Percentiles rank a stretch among this genome's conserved stretches.
Conservation (phyloP, 2,113 vertebrate species). For the Tachysurus vachellii region DNA sequence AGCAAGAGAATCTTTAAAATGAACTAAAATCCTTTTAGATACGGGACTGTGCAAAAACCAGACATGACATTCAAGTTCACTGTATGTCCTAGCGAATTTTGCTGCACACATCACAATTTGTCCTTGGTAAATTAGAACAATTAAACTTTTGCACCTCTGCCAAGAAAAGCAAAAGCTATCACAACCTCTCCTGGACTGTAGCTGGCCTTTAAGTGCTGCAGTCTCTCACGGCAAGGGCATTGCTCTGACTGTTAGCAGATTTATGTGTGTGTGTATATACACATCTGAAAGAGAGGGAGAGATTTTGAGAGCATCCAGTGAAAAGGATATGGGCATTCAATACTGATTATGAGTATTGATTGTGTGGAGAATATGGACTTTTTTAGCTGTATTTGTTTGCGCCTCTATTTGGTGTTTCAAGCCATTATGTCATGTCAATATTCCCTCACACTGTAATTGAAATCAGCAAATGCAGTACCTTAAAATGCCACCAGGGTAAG, state of each 20-base stretch:
- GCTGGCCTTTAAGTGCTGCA: slow-evolving; percentile 54
- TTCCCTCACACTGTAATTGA: not conserved
- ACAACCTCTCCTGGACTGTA: slow-evolving; percentile 39
- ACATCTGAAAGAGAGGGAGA: not conserved
- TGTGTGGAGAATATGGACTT: not conserved
- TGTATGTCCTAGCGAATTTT: slow-evolving; percentile 40
- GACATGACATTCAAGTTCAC: not conserved
- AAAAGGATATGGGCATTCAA: not conserved
- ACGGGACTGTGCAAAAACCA: not conserved
- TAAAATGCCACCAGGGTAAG: slow-evolving; percentile 26
- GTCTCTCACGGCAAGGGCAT: slow-evolving; percentile 54
- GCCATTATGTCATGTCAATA: not conserved
- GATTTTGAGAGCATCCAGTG: slow-evolving; percentile 21
- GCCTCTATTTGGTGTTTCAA: not conserved
- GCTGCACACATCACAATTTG: slow-evolving; percentile 35
- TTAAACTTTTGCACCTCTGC: slow-evolving; percentile 45
- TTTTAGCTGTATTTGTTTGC: slow-evolving; percentile 11
- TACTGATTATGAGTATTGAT: not conserved
- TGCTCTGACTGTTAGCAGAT: slow-evolving; percentile 46
- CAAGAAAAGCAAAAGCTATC: slow-evolving; percentile 47
- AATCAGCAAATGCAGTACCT: slow-evolving; percentile 30
- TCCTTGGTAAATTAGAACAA: slow-evolving; percentile 52
- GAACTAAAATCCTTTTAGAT: not conserved
- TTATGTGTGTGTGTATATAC: slow-evolving; percentile 30
- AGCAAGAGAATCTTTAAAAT: too few relatives aligned